Evolutionary conservation across 2,888 invertebrate species (phyloP), one percentile per base, ranked within the genome.

Genomic region (Sphinx pinastri): DNA sequence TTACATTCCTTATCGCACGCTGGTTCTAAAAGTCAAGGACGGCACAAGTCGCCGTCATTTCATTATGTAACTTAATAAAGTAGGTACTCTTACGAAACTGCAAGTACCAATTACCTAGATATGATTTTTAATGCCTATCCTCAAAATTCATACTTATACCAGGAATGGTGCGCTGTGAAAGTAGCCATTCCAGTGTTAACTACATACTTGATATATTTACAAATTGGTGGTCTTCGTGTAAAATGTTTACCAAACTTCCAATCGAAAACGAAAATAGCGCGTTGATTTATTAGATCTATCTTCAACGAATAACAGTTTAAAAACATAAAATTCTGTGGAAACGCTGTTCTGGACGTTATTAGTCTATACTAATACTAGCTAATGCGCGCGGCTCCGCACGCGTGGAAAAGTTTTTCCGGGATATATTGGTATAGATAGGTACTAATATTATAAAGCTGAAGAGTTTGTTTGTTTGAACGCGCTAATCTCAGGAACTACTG

Each of bases 11-110:
- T 12, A 16, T 16, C 11, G 0, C 12, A 10, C n/a, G 63, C 19
- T 19, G 63, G 63, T 19, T 19, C 19, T n/a, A 49, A 47, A 2
- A 63, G 19, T 19, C 63, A 63, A 63, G 63, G 63, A 47, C 63
- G 47, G 12, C 19, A 16, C 47, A 60, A 19, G n/a, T 13, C 13
- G 16, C 19, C 47, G 7, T 3, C 12, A 47, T 49, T 49, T 63
- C 19, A 19, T 49, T 60, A 13, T 16, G 13, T 19, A 60, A 60
- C 16, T 60, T 60, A 14, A 47, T 47, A 10, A 16, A 47, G 14
- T 16, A 60, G 14, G 8, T n/a, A 47, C 45, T 59, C 16, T 55
- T 55, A 55, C 14, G 11, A 60, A 60, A 45, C 45, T 60, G 45
- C 47, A 45, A 38, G 38, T 63, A 13, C 7, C 63, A 63, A 47